A percentile compares a stretch with the other conserved stretches of the same genome.
Conservation (phyloP, 2,888 invertebrate genomes). For the Lapara coniferarum region DNA sequence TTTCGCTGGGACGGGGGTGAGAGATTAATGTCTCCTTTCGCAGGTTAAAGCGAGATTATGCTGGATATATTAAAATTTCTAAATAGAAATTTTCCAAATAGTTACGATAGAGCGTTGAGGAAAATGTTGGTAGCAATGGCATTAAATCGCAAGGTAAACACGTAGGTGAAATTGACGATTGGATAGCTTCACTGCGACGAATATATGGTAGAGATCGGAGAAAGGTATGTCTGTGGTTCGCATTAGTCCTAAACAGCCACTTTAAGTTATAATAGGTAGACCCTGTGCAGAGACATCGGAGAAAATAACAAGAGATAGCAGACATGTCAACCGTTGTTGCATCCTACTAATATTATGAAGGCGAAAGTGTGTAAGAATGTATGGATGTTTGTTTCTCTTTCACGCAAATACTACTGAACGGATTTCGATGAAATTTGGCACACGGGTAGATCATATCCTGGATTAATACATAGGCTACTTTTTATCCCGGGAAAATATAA, state of each 20-base stretch:
- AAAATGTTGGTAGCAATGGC: neutral
- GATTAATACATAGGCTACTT: too few species aligned
- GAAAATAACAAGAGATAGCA: neutral
- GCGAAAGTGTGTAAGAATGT: too few species aligned
- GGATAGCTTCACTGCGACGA: neutral
- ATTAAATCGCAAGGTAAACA: neutral
- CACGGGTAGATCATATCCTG: too few species aligned
- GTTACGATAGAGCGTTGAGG: neutral
- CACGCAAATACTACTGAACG: too few species aligned
- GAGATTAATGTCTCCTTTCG: neutral
- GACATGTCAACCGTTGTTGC: neutral
- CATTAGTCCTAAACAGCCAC: neutral
- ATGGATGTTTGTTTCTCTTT: too few species aligned
- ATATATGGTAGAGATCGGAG: neutral
- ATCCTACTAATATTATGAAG: too few species aligned
- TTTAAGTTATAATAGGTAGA: neutral
- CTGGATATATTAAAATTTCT: neutral
- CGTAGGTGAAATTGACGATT: neutral
- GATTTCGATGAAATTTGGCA: too few species aligned
- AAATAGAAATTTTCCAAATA: too few species aligned
- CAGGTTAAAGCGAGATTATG: neutral
- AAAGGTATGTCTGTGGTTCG: neutral
- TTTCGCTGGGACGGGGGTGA: neutral
- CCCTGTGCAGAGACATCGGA: neutral
- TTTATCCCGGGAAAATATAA: too few species aligned